Evolutionary conservation across 2,797 vertebrate genomes (phyloP).

Genomic region (Enteromius anoplus): DNA sequence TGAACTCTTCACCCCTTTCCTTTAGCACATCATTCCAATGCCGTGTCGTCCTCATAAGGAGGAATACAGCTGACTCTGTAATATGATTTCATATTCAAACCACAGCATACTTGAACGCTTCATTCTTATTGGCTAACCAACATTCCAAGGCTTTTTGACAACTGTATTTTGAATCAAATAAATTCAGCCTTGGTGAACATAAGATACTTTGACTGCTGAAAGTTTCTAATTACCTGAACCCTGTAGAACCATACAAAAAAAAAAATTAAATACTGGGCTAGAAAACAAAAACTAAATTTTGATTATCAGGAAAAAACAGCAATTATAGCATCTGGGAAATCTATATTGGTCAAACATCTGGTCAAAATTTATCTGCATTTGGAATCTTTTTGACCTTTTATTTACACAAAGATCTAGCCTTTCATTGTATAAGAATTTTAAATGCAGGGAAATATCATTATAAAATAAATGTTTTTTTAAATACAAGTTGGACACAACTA

Average conservation of each 20-base stretch:
- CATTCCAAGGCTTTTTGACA: background rate
- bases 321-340: background rate
- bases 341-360: background rate
- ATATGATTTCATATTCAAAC: background rate
- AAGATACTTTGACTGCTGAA: background rate
- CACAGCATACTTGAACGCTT: background rate
- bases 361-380: no score
- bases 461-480: no score
- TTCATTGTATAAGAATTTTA: no score
- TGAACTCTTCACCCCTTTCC: constrained; percentile 21
- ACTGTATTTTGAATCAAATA: background rate
- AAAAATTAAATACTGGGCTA: background rate
- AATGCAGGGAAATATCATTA: no score
- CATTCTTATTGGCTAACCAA: background rate
- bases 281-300: background rate
- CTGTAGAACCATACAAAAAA: background rate
- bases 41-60: background rate
- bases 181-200: background rate
- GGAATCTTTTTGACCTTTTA: no score
- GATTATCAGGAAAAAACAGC: background rate
- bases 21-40: background rate
- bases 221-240: background rate
- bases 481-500: no score
- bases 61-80: constrained; percentile 11
- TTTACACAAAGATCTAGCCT: no score